Base-by-base conservation (phyloP, 2,888 invertebrate species). In the Lasioglossum marginatum region DNA sequence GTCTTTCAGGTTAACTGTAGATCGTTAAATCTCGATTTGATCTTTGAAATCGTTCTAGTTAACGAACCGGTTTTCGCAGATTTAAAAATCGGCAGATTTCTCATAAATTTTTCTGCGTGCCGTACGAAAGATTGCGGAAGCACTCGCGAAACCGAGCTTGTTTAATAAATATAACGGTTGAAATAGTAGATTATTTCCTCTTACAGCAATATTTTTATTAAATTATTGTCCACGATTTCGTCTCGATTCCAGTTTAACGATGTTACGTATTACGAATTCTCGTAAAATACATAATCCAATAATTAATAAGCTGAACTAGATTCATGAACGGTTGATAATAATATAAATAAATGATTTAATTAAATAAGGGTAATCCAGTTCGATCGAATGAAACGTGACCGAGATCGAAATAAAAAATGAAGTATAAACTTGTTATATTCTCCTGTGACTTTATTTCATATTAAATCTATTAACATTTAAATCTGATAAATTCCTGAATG, bases 1-100 rank as follows among this genome's bases (percentile, higher is more conserved):
- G 66, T 66, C 66, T 66, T 19, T 31, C 19, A 66, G 34, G 66
- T 12, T 66, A 66, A 34, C 66, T 23, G 66, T 34, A 3, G 66
- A 66, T 66, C 66, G 66, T 66, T 66, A 66, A 66, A 73, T 66
- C 66, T 34, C 34, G 66, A 19, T 66, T 66, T 66, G 27, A 60
- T 16, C 27, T 14, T 27, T 5, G 27, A 60, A 60, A 60, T 27
- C 60, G 60, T 60, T 60, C 60, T 60, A 60, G 60, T 60, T 60
- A 60, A 27, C 60, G 60, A 60, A 60, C 60, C 60, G 60, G 60
- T 60, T 57, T 57, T 57, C 6, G 27, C 16, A 5, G 5, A 60
- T 60, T 12, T 27, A 14, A n/a, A 60, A 60, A 60, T 60, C 27
- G 14, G 2, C 14, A 23, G 27, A 60, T 16, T 27, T 60, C 27